Evolutionary conservation across 2,797 vertebrate species (phyloP).

Genomic region (Acomys russatus): DNA sequence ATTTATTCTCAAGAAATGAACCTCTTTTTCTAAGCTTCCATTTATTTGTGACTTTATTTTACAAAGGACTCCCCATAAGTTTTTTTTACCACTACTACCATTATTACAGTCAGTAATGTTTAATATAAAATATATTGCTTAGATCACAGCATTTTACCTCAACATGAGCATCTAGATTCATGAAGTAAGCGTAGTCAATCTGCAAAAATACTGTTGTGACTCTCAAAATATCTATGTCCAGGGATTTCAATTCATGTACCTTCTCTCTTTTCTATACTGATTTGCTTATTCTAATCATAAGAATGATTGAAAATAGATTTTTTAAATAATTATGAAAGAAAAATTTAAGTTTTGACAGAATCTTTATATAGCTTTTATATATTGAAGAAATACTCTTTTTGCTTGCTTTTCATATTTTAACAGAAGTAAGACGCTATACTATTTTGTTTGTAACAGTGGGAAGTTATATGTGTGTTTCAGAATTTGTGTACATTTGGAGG

Average conservation of each 20-base stretch:
- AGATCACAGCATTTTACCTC: constrained; percentile 10
- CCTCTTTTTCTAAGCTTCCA: not conserved
- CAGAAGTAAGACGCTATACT: not conserved
- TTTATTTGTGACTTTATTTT: not conserved
- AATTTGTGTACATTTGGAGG: not conserved
- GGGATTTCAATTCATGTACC: not conserved
- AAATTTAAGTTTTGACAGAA: not conserved
- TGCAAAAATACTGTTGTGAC: not conserved
- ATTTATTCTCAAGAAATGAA: not conserved
- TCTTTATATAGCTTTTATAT: not conserved
- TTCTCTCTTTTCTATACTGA: not conserved
- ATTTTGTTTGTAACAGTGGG: not conserved
- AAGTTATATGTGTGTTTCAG: not conserved
- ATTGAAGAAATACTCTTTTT: not conserved
- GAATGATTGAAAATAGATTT: not conserved
- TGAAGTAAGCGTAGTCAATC: not conserved
- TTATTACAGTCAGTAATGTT: not conserved
- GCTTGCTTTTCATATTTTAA: not conserved
- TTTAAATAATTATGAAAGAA: not conserved
- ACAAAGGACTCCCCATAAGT: not conserved
- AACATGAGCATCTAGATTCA: not conserved
- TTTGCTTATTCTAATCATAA: not conserved
- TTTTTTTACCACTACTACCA: not conserved
- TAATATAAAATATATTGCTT: constrained; percentile 47
- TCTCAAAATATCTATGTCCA: not conserved